Conservation (phyloP, 2,888 invertebrate genomes). For the Hetaerina titia region DNA sequence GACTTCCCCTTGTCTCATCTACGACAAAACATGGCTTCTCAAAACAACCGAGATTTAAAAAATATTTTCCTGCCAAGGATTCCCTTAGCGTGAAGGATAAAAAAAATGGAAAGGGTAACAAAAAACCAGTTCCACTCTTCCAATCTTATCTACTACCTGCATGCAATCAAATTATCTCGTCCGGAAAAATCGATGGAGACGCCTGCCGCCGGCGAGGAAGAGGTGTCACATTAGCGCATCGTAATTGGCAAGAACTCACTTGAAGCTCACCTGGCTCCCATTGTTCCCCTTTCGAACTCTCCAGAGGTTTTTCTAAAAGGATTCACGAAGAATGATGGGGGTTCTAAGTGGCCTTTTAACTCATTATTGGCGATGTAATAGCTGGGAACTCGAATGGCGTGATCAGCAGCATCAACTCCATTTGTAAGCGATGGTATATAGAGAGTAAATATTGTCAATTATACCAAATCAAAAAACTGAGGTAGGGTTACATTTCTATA, state of each 20-base stretch:
- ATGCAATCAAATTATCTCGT: constrained; percentile 8
- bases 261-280: not conserved
- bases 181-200: not conserved
- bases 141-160: not conserved
- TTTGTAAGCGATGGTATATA: no score
- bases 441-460: no score
- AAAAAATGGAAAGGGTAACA: not conserved
- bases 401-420: not conserved
- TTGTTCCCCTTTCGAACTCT: not conserved
- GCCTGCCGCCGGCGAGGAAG: not conserved
- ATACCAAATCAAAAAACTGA: no score
- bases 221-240: not conserved
- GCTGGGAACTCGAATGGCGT: not conserved
- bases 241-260: not conserved
- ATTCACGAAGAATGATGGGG: not conserved
- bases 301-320: not conserved
- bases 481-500: no score
- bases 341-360: not conserved
- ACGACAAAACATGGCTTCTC: not conserved
- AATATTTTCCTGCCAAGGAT: not conserved
- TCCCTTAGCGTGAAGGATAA: not conserved
- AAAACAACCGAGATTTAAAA: not conserved
- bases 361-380: not conserved
- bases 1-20: no score
- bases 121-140: not conserved